Percentiles rank a stretch among this genome's conserved stretches.
phyloP scores from a whole-genome alignment of 2,797 vertebrate genomes.

The Atherinosoma microstoma region DNA sequence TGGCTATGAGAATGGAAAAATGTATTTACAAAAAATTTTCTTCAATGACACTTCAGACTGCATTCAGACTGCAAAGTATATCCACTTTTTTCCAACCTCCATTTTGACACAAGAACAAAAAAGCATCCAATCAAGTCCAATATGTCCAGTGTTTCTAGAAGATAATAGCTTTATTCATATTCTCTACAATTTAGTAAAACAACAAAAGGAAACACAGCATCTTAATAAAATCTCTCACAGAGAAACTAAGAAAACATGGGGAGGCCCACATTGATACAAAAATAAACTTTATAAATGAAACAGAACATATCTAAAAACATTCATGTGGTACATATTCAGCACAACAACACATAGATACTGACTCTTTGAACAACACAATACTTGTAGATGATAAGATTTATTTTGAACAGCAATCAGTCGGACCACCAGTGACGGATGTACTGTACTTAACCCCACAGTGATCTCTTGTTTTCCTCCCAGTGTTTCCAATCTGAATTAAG shows the following conservation, averaged over 20 bases:
- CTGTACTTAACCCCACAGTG: not conserved
- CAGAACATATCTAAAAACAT: slow-evolving; percentile 50
- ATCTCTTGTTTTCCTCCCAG: not conserved
- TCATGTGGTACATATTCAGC: slow-evolving; percentile 48
- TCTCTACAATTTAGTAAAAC: slow-evolving; percentile 65
- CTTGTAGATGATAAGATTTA: not conserved
- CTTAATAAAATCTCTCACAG: slow-evolving; percentile 80
- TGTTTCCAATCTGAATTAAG: not conserved
- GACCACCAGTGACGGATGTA: not conserved
- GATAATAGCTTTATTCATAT: slow-evolving; percentile 73
- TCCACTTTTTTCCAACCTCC: not conserved
- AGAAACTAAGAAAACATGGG: slow-evolving; percentile 73
- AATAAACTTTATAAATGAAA: slow-evolving; percentile 66
- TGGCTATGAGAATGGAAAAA: too few species aligned
- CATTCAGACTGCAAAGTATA: not conserved
- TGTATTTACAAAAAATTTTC: too few species aligned
- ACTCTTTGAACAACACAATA: slow-evolving; percentile 35
- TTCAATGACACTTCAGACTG: too few species aligned
- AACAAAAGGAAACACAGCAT: slow-evolving; percentile 39
- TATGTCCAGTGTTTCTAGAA: slow-evolving; percentile 44
- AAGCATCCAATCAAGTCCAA: not conserved
- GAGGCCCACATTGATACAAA: slow-evolving; percentile 73
- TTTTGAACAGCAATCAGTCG: slow-evolving; percentile 29
- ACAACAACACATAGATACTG: slow-evolving; percentile 28
- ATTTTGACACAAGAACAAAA: not conserved